Conservation (phyloP, 2,113 vertebrate species). For the Himantopus leucocephalus region DNA sequence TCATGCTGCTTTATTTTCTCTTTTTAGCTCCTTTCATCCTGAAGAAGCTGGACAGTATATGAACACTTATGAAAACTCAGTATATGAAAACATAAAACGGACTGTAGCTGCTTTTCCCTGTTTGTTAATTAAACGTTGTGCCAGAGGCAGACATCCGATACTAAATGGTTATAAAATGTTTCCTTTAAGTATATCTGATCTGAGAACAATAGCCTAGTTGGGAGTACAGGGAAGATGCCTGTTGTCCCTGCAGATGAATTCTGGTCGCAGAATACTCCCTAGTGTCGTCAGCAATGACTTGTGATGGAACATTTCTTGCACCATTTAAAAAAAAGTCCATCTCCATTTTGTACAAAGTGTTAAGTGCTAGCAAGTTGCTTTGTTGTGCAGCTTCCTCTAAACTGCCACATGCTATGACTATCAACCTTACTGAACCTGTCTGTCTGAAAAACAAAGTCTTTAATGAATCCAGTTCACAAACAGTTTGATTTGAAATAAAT, state of each 20-base stretch:
- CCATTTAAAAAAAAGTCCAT: background rate
- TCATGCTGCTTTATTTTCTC: background rate
- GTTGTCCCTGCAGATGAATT: background rate
- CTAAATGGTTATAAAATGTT: background rate
- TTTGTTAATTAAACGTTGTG: background rate
- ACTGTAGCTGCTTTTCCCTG: constrained; percentile 10
- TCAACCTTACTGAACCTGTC: background rate
- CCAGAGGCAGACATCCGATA: background rate
- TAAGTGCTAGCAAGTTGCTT: background rate
- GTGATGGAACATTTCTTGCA: background rate
- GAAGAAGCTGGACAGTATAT: constrained; percentile 97
- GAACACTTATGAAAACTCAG: constrained; percentile 31
- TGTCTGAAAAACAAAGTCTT: background rate
- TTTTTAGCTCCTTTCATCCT: constrained; percentile 89
- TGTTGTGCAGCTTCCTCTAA: constrained; percentile 6
- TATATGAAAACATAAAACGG: background rate
- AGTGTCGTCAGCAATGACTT: background rate
- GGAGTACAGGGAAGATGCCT: background rate
- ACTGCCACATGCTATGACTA: background rate
- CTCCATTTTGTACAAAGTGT: background rate
- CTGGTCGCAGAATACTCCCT: background rate
- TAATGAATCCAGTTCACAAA: background rate
- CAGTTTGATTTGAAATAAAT: constrained; percentile 32
- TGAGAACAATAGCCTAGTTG: background rate
- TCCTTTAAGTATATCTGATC: background rate